phyloP scores from a whole-genome alignment of 37 sponge, comb jelly and placozoan genomes.

The Beroe ovata region DNA sequence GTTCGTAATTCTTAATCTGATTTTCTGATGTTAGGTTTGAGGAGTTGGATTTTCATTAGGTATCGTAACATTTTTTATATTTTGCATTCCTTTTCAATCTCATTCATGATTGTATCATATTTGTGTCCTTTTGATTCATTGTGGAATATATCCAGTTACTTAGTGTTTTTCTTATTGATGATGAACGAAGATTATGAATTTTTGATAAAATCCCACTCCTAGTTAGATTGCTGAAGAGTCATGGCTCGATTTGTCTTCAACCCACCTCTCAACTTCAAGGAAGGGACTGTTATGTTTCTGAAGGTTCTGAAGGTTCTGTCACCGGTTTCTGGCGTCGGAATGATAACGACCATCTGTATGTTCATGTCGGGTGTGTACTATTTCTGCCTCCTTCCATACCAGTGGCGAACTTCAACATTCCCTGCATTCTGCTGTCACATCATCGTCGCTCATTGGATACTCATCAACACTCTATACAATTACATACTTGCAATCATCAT shows the following conservation, averaged over 20 bases:
- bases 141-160: too few species aligned
- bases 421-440: not conserved
- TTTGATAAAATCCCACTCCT: too few species aligned
- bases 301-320: slow-evolving; percentile 28
- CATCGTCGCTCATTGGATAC: slow-evolving; percentile 22
- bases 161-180: too few species aligned
- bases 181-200: too few species aligned
- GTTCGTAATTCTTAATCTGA: too few species aligned
- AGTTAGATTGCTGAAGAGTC: not conserved
- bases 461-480: slow-evolving; percentile 63
- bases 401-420: slow-evolving; percentile 11
- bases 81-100: not conserved
- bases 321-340: slow-evolving; percentile 59
- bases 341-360: slow-evolving; percentile 27
- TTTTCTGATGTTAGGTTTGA: not conserved
- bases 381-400: slow-evolving; percentile 37
- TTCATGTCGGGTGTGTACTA: slow-evolving; percentile 37
- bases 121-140: too few species aligned
- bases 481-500: slow-evolving; percentile 45
- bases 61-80: not conserved
- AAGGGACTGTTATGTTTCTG: not conserved
- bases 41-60: not conserved
- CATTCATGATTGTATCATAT: too few species aligned
- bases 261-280: not conserved
- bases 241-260: slow-evolving; percentile 32